phyloP scores from a whole-genome alignment of 2,888 invertebrate genomes.

The Mantis religiosa region DNA sequence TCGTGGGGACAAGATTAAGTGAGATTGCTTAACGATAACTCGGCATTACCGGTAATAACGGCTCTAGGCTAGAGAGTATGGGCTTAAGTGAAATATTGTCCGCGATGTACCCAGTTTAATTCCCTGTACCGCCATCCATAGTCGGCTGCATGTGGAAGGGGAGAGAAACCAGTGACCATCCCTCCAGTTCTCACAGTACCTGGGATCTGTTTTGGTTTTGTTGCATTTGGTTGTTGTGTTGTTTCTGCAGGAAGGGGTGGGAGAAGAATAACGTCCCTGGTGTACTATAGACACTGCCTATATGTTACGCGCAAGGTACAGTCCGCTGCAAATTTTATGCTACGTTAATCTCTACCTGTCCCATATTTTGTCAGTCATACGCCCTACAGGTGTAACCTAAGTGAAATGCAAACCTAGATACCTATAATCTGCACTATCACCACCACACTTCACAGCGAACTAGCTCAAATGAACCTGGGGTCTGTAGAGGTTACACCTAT shows the following conservation, averaged over 20 bases:
- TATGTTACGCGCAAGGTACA: neutral
- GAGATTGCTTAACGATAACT: neutral
- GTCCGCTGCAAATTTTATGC: neutral
- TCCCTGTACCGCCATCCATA: conserved; percentile 14
- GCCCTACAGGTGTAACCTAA: neutral
- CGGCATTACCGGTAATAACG: conserved; percentile 1
- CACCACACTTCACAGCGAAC: too few relatives aligned
- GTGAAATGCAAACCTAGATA: neutral
- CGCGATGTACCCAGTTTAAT: conserved; percentile 12
- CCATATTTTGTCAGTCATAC: neutral
- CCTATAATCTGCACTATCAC: neutral
- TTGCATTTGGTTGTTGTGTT: neutral
- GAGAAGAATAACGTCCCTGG: conserved; percentile 2
- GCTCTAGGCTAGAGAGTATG: neutral
- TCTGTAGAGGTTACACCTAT: too few relatives aligned
- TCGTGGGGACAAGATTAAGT: neutral
- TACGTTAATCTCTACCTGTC: neutral
- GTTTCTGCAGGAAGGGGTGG: neutral
- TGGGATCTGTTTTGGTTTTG: conserved; percentile 19
- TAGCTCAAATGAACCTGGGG: too few relatives aligned
- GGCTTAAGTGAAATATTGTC: conserved; percentile 16
- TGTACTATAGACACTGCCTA: conserved; percentile 12
- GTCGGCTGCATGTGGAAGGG: neutral
- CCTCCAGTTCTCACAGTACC: conserved; percentile 6
- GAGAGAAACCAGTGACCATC: neutral